Evolutionary conservation across 2,888 invertebrate species (phyloP).

Genomic region (Palloptera scutellata): DNA sequence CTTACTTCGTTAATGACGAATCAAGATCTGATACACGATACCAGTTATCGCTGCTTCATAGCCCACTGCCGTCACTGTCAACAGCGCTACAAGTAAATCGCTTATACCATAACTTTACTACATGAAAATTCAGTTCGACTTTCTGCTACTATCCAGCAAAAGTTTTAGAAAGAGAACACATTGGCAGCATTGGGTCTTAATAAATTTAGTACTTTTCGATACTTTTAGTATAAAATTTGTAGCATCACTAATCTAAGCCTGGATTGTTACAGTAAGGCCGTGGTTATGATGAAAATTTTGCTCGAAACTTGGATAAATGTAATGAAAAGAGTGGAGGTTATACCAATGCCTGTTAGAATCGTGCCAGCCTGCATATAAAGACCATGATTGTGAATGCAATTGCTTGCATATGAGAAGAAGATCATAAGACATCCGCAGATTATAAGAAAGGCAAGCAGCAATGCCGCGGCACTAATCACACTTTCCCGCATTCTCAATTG

Average conservation of each 20-base stretch:
- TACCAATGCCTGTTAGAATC: constrained; percentile 13
- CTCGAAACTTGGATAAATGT: background rate
- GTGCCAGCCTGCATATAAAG: background rate
- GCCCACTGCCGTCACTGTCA: no score
- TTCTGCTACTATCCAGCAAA: no score
- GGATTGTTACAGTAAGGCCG: no score
- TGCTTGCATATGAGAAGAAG: background rate
- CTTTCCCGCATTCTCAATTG: constrained; percentile 1
- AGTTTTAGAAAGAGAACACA: no score
- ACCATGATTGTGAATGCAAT: background rate
- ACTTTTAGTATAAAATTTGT: no score
- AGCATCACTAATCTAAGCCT: no score
- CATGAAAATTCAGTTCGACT: no score
- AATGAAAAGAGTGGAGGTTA: background rate
- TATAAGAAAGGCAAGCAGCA: constrained; percentile 3
- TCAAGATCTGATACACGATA: background rate
- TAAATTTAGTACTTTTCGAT: no score
- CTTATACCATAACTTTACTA: no score
- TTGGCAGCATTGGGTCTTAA: no score
- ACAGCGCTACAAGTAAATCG: no score
- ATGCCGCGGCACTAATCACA: background rate
- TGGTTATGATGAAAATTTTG: background rate
- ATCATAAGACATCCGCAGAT: background rate
- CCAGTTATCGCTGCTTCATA: no score
- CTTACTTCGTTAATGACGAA: background rate